These are phyloP conservation scores for Aramus guarauna DNA, from an alignment of 2,113 vertebrate species.

Conservation along the genomic window DNA sequence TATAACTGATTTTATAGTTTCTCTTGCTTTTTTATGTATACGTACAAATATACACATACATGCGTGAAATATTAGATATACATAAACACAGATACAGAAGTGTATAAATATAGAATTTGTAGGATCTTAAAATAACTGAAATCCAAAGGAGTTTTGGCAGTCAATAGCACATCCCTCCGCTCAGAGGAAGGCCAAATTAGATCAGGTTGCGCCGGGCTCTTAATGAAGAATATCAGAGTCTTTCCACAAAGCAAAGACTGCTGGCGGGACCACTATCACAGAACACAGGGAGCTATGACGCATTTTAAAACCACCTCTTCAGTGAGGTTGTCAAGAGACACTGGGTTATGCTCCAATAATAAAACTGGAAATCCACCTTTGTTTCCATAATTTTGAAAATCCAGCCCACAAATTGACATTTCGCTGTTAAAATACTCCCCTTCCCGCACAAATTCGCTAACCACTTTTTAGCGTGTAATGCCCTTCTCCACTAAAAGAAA, in stretches of 20 bases:
- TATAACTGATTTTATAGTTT: background rate
- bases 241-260: background rate
- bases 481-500: background rate
- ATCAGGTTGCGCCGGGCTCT: background rate
- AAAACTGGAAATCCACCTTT: background rate
- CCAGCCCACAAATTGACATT: background rate
- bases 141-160: background rate
- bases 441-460: background rate
- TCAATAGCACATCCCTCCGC: background rate
- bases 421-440: background rate
- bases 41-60: accelerated
- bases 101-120: background rate
- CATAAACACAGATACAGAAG: background rate
- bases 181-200: background rate
- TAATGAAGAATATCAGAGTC: background rate
- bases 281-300: background rate
- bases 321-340: background rate
- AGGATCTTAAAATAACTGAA: background rate
- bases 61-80: background rate
- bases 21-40: background rate
- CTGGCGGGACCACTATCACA: background rate
- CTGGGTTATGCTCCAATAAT: background rate
- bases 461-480: background rate
- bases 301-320: background rate
- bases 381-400: background rate